phyloP scores from a whole-genome alignment of 2,797 vertebrate species.

The Podargus strigoides region DNA sequence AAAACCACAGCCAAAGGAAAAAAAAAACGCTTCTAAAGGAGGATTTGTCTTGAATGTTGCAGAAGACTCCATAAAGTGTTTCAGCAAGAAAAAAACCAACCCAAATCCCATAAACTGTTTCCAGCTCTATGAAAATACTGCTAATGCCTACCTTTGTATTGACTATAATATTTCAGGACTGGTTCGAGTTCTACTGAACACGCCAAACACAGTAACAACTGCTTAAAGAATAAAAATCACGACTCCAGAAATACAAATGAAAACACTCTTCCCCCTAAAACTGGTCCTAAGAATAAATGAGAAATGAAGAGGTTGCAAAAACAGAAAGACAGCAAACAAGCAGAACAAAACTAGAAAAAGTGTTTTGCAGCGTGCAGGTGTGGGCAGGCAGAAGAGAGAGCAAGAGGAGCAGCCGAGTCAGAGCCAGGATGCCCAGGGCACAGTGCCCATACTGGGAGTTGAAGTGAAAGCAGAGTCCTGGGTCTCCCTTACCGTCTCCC shows the following conservation, averaged over 20 bases:
- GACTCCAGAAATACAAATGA: neutral
- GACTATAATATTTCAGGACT: neutral
- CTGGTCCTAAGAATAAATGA: neutral
- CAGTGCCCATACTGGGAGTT: neutral
- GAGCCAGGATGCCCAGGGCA: neutral
- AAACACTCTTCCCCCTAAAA: neutral
- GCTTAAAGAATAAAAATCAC: neutral
- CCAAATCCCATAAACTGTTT: neutral
- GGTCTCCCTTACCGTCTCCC: neutral
- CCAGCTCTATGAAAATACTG: neutral
- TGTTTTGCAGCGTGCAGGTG: rapidly evolving
- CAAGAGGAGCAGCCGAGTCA: neutral
- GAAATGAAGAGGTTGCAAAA: neutral
- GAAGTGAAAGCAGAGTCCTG: neutral
- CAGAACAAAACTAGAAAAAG: neutral
- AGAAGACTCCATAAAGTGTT: neutral
- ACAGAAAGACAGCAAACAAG: neutral
- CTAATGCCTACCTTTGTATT: neutral
- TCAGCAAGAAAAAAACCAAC: neutral
- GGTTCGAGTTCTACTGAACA: neutral
- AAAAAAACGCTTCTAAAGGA: neutral
- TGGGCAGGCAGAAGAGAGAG: neutral
- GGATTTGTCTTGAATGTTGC: neutral
- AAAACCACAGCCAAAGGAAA: neutral
- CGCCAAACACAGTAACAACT: neutral